Base-by-base conservation (phyloP, 2,797 vertebrate species). In the Hydrophis major region DNA sequence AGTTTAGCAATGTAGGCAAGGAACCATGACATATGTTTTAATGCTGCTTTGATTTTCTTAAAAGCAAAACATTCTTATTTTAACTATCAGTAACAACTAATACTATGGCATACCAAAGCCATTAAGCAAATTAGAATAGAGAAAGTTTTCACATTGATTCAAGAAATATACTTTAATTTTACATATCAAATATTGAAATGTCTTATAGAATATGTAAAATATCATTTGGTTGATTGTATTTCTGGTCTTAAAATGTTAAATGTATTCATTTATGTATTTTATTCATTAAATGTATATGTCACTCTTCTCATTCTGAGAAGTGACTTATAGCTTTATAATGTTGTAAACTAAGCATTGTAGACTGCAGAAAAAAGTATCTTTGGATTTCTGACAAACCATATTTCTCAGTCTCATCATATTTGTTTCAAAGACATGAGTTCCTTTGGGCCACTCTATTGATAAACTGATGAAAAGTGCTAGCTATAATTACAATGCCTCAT, bases 401-500 rank as follows among this genome's bases (percentile, higher is more conserved):
- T 20, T 63, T 22, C 42, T 42, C 42, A 60, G 25, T 18, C 87
- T 59, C 11, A 3, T 27, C 89, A 22, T 53, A 12, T 22, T 47
- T 61, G 42, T 83, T 94, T 93, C 42, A 25, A 89, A 69, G 37
- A 90, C 66, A 90, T 86, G 27, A 92, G 78, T 69, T 22, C 61
- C 27, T 74, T 74, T 10, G 69, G 53, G 74, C 50, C 57, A 59
- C 50, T 59, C 6, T 7, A 63, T 78, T 47, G 13, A 53, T 57
- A 56, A 2, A 25, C 0, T 0, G 25, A 74, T 14, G 27, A 95
- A 94, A 94, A 90, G 92, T 47, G 22, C 1, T 61, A 94, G 0
- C 4, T 55, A 28, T 91, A 89, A 93, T 94, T 95, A 92, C 94
- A 93, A 94, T 22, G 27, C 66, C n/a, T 92, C 2, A n/a, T 94